Percentiles rank a stretch among this genome's conserved stretches.
phyloP scores from a whole-genome alignment of 2,797 vertebrate species.

The Acrocephalus scirpaceus region DNA sequence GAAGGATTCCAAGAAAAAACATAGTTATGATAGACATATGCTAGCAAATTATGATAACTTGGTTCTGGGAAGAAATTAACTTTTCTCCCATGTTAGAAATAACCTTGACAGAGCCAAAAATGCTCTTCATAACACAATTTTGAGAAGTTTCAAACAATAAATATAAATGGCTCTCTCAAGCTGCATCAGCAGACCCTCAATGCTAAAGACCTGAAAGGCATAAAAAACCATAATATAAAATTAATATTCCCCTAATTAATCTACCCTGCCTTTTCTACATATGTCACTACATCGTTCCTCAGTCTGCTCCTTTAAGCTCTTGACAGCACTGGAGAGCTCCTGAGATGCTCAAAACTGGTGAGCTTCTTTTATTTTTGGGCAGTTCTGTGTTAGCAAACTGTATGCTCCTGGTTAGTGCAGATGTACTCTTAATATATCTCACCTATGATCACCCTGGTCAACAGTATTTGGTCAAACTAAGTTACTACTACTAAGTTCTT shows the following conservation, averaged over 20 bases:
- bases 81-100: slow-evolving; percentile 27
- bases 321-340: not conserved
- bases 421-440: not conserved
- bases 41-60: slow-evolving; percentile 43
- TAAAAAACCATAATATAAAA: not conserved
- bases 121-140: not conserved
- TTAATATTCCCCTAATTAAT: not conserved
- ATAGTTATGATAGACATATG: not conserved
- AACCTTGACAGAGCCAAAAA: not conserved
- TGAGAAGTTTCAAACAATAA: not conserved
- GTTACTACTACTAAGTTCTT: not conserved
- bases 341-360: not conserved
- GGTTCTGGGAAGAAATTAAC: slow-evolving; percentile 34
- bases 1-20: not conserved
- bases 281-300: not conserved
- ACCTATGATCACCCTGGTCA: not conserved
- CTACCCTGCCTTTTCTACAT: not conserved
- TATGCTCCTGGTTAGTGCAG: not conserved
- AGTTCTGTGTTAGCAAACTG: not conserved
- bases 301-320: not conserved
- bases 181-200: not conserved
- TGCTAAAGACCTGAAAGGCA: not conserved
- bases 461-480: not conserved
- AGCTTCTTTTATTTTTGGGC: not conserved
- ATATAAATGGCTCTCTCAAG: not conserved